These are phyloP conservation scores for Macrotrachela quadricornifera DNA, from an alignment of 1,140 invertebrate species.

Conservation along the genomic window DNA sequence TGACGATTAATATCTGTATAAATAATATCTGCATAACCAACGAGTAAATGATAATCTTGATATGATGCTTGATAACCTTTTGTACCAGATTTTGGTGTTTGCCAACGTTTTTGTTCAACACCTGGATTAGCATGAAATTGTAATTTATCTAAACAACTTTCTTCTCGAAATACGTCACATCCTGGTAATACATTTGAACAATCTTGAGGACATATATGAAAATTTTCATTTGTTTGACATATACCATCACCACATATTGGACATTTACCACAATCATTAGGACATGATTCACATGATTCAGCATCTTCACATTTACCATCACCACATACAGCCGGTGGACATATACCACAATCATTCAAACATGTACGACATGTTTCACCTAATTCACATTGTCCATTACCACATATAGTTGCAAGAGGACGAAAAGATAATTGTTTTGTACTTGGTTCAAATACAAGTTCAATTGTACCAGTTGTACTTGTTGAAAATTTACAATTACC, in stretches of 20 bases:
- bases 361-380: constrained; percentile 5
- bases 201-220: constrained; percentile 2
- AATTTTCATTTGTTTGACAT: constrained; percentile 4
- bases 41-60: constrained; percentile 7
- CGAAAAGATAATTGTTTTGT: neutral
- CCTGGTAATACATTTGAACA: constrained; percentile 7
- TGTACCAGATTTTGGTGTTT: constrained; percentile 4
- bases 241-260: constrained; percentile 7
- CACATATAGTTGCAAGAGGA: constrained; percentile 1
- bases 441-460: constrained; percentile 3
- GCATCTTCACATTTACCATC: no score
- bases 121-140: constrained; percentile 1
- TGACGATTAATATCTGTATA: constrained; percentile 1
- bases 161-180: constrained; percentile 4
- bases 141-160: neutral
- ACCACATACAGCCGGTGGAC: constrained; percentile 7
- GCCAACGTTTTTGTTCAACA: constrained; percentile 5
- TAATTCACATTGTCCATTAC: constrained; percentile 1
- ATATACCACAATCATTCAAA: constrained; percentile 6
- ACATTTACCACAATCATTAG: constrained; percentile 4
- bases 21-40: constrained; percentile 7
- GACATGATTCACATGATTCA: neutral
- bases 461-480: constrained; percentile 1
- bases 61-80: constrained; percentile 3
- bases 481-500: constrained; percentile 1